Conservation (phyloP, 2,888 invertebrate genomes). For the Chymomyza caudatula region DNA sequence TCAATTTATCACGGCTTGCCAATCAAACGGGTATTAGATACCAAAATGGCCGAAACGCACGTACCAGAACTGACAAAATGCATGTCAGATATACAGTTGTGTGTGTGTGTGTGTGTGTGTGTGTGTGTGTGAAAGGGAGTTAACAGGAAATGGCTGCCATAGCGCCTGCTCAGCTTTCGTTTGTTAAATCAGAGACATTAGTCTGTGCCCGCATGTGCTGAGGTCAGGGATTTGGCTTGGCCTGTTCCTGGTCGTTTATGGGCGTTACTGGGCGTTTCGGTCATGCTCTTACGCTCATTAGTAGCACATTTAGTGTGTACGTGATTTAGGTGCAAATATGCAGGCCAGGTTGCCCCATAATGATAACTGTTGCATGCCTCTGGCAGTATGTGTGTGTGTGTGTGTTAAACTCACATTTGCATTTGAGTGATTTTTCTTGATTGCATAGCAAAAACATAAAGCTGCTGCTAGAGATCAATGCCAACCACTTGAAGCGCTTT, state of each 20-base stretch:
- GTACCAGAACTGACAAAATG: not conserved
- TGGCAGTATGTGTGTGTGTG: not conserved
- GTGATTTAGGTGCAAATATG: slow-evolving; percentile 68
- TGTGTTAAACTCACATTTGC: not conserved
- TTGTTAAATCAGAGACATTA: slow-evolving; percentile 65
- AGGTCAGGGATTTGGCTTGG: slow-evolving; percentile 4
- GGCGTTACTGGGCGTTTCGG: slow-evolving; percentile 10
- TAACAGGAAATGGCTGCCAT: too few relatives aligned
- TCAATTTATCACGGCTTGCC: not conserved
- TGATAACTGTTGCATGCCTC: slow-evolving; percentile 40
- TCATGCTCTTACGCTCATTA: slow-evolving; percentile 60
- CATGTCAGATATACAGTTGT: too few relatives aligned
- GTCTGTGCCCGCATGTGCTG: slow-evolving; percentile 18
- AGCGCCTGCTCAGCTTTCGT: slow-evolving; percentile 42
- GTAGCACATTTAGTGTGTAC: slow-evolving; percentile 65
- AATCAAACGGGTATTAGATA: not conserved
- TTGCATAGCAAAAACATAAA: not conserved
- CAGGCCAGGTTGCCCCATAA: slow-evolving; percentile 21
- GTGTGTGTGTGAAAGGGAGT: not conserved
- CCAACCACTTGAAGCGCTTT: not conserved
- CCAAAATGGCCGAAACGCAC: not conserved
- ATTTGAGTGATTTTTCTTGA: not conserved
- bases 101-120: slow-evolving; percentile 1
- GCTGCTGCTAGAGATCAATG: not conserved
- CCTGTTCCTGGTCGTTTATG: slow-evolving; percentile 3